Evolutionary conservation across 2,888 invertebrate genomes (phyloP).

Genomic region (Drosophila prostipennis): DNA sequence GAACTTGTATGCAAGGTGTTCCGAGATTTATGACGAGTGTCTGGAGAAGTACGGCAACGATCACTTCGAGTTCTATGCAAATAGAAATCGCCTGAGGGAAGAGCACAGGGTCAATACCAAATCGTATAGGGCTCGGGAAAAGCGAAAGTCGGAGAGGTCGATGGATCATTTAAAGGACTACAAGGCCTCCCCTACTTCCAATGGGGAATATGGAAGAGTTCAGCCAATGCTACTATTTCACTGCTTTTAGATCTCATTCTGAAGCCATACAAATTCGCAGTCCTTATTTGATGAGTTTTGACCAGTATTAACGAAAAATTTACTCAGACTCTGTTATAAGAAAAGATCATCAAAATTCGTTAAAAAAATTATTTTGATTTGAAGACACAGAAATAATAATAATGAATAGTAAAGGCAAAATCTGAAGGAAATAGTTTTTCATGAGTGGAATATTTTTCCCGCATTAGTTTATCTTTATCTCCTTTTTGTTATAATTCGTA

Average conservation of each 20-base stretch:
- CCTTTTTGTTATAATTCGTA: too few relatives aligned
- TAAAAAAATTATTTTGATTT: too few relatives aligned
- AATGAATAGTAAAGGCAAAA: too few relatives aligned
- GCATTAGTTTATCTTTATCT: too few relatives aligned
- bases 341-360: too few relatives aligned
- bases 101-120: background rate
- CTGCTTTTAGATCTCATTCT: conserved; percentile 12
- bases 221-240: conserved; percentile 15
- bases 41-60: conserved; percentile 40
- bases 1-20: conserved; percentile 9
- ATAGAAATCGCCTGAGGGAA: conserved; percentile 15
- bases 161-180: conserved; percentile 39
- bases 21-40: conserved; percentile 47
- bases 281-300: too few relatives aligned
- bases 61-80: conserved; percentile 44
- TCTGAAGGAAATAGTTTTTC: too few relatives aligned
- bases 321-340: too few relatives aligned
- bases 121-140: background rate
- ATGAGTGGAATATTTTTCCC: too few relatives aligned
- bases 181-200: conserved; percentile 35
- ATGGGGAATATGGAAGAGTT: conserved; percentile 51
- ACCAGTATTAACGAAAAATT: background rate
- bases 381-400: too few relatives aligned
- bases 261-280: background rate
- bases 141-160: background rate